These are phyloP conservation scores for Atta colombica DNA, from an alignment of 1,140 invertebrate genomes.

Conservation along the genomic window DNA sequence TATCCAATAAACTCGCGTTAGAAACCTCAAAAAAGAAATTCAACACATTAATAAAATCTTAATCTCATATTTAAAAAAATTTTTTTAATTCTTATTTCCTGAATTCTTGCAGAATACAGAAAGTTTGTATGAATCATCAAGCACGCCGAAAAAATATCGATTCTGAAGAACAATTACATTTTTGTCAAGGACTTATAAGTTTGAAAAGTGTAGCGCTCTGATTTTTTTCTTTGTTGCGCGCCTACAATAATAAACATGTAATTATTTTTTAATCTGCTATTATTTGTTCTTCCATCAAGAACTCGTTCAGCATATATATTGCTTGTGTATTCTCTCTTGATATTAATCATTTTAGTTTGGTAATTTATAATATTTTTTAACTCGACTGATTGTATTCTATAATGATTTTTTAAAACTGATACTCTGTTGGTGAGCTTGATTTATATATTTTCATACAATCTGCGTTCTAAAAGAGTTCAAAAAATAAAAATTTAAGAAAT, in stretches of 20 bases:
- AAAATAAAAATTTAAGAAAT: background rate
- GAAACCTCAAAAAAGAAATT: constrained; percentile 5
- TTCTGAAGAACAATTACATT: too few species aligned
- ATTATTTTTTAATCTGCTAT: background rate
- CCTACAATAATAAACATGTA: background rate
- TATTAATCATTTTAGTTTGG: background rate
- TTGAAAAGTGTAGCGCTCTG: too few species aligned
- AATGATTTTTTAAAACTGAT: background rate
- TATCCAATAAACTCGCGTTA: background rate
- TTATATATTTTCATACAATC: constrained; percentile 3
- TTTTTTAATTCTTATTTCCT: too few species aligned
- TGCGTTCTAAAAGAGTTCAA: background rate
- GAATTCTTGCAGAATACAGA: too few species aligned
- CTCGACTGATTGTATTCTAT: background rate
- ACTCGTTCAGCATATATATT: background rate
- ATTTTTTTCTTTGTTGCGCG: too few species aligned
- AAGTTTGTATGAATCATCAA: too few species aligned
- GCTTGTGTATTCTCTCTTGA: background rate
- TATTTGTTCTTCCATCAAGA: background rate
- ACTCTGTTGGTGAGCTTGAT: background rate
- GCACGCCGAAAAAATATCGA: too few species aligned
- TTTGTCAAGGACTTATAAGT: too few species aligned
- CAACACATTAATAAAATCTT: too few species aligned
- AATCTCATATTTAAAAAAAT: too few species aligned
- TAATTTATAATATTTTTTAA: background rate